phyloP scores from a whole-genome alignment of 2,113 vertebrate genomes.

The Pollachius pollachius region DNA sequence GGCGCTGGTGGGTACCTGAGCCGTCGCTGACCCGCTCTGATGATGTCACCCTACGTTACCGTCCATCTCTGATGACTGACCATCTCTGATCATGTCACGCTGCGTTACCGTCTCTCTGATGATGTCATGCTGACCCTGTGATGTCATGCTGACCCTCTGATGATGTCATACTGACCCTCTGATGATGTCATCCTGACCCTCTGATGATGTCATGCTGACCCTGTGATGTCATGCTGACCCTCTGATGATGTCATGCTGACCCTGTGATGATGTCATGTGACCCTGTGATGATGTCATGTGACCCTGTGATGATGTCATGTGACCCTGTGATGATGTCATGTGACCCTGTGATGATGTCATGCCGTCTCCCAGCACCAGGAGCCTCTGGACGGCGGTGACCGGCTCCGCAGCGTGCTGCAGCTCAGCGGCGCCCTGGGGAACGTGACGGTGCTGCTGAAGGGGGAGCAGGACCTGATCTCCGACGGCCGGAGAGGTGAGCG shows the following conservation, averaged over 20 bases:
- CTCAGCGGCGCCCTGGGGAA: constrained; percentile 92
- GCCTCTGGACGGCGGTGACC: constrained; percentile 79
- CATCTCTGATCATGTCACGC: too few relatives aligned
- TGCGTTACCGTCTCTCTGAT: too few relatives aligned
- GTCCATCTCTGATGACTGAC: not conserved
- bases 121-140: too few relatives aligned
- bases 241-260: not conserved
- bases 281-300: not conserved
- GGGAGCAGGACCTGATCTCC: constrained; percentile 89
- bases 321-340: constrained; percentile 2
- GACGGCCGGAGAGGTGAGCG: constrained; percentile 87
- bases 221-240: too few relatives aligned
- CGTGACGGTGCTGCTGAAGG: constrained; percentile 90
- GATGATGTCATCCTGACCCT: too few relatives aligned
- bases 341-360: not conserved
- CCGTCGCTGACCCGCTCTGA: not conserved
- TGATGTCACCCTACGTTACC: not conserved
- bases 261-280: not conserved
- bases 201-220: too few relatives aligned
- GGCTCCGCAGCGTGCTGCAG: constrained; percentile 76
- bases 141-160: too few relatives aligned
- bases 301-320: not conserved
- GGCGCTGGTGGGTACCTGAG: constrained; percentile 81
- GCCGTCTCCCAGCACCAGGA: constrained; percentile 75
- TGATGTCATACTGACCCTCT: too few relatives aligned